phyloP scores from a whole-genome alignment of 2,797 vertebrate species.

The Coluber constrictor region DNA sequence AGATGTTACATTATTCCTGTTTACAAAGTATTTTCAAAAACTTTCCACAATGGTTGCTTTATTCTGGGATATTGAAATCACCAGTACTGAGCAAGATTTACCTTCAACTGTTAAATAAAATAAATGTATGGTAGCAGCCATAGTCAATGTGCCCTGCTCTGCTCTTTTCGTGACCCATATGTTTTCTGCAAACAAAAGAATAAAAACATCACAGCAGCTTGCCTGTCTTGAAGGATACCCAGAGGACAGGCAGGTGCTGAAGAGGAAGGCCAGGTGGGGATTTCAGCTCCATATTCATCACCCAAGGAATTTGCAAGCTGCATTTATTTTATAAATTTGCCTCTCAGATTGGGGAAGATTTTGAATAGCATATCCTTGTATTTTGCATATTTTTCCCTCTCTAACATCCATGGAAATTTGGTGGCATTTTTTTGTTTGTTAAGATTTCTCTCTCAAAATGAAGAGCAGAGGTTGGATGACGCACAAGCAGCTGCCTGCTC shows the following conservation, averaged over 20 bases:
- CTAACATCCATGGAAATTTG: neutral
- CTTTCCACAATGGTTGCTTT: neutral
- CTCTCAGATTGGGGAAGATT: neutral
- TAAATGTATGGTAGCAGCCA: neutral
- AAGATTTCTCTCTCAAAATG: neutral
- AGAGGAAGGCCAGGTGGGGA: neutral
- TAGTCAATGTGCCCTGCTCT: neutral
- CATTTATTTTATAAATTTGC: neutral
- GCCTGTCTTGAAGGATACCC: neutral
- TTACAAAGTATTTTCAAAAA: slow-evolving; percentile 5
- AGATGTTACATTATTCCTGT: slow-evolving; percentile 15
- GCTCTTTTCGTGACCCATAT: neutral
- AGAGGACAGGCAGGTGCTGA: neutral
- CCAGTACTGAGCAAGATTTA: neutral
- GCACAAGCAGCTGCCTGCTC: neutral
- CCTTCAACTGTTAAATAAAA: neutral
- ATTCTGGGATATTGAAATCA: neutral
- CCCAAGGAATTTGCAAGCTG: neutral
- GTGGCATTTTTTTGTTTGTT: neutral
- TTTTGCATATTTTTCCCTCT: neutral
- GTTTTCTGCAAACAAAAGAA: neutral
- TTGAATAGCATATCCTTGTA: neutral
- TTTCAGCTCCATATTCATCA: neutral
- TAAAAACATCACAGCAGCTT: neutral
- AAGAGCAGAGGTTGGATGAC: neutral